Evolutionary conservation across 2,797 vertebrate species (phyloP).

Genomic region (Parauchenoglanis ngamensis): DNA sequence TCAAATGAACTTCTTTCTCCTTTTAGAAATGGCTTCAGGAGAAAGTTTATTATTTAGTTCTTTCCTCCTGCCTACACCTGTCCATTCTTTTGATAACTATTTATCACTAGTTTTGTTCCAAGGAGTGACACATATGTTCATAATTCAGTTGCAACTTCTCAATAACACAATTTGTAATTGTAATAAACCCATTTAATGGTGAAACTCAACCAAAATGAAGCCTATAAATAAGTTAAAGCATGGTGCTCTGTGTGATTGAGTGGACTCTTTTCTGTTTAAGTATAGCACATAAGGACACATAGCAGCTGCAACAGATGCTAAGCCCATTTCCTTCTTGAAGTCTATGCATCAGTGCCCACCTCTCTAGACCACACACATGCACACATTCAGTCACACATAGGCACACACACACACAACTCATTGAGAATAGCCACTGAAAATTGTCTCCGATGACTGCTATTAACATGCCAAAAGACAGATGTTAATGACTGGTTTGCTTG

Average conservation of each 20-base stretch:
- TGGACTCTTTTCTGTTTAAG: constrained; percentile 27
- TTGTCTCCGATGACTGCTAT: constrained; percentile 73
- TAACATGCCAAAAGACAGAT: constrained; percentile 73
- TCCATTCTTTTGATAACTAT: constrained; percentile 8
- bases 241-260: not conserved
- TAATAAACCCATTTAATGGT: not conserved
- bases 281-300: constrained; percentile 26
- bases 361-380: constrained; percentile 43
- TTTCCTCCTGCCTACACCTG: not conserved
- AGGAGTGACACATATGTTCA: constrained; percentile 10
- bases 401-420: constrained; percentile 43
- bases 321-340: constrained; percentile 34
- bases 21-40: constrained; percentile 41
- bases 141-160: not conserved
- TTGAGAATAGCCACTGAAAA: constrained; percentile 65
- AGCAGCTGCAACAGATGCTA: constrained; percentile 36
- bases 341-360: constrained; percentile 38
- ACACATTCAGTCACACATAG: constrained; percentile 28
- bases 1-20: constrained; percentile 53
- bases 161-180: not conserved
- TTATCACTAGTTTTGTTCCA: constrained; percentile 32
- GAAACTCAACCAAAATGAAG: constrained; percentile 14
- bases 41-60: constrained; percentile 10
- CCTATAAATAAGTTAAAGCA: constrained; percentile 12
- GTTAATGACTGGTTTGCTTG: constrained; percentile 76